phyloP scores from a whole-genome alignment of 2,888 invertebrate genomes.

The Colostygia pectinataria region DNA sequence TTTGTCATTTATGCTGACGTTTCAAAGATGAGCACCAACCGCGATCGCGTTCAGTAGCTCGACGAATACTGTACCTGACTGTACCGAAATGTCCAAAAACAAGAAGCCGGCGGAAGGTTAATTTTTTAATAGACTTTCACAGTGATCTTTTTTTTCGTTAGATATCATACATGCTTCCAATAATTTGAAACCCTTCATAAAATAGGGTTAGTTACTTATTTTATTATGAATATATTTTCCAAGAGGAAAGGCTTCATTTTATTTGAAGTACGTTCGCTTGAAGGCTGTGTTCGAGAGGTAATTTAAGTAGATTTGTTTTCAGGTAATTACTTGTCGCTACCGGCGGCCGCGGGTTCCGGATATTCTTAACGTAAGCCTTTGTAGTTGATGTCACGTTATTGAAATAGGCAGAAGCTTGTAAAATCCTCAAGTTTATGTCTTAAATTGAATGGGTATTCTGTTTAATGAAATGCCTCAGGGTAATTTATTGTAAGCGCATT shows the following conservation, averaged over 20 bases:
- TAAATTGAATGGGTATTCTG: neutral
- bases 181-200: conserved; percentile 5
- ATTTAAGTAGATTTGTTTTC: conserved; percentile 49
- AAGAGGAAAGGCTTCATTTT: neutral
- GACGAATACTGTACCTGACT: too few relatives aligned
- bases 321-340: conserved; percentile 39
- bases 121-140: too few relatives aligned
- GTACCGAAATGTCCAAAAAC: too few relatives aligned
- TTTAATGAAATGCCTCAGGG: too few relatives aligned
- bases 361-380: conserved; percentile 29
- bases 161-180: too few relatives aligned
- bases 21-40: too few relatives aligned
- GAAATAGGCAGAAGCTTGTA: conserved; percentile 31
- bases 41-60: too few relatives aligned
- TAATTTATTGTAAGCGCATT: too few relatives aligned
- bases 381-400: conserved; percentile 31
- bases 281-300: conserved; percentile 40
- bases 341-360: conserved; percentile 25
- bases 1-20: too few relatives aligned
- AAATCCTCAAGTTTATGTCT: conserved; percentile 19
- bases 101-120: too few relatives aligned
- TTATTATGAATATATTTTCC: conserved; percentile 6
- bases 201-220: conserved; percentile 9
- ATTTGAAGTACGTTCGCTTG: conserved; percentile 5
- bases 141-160: too few relatives aligned